Evolutionary conservation across 2,797 vertebrate genomes (phyloP).

Genomic region (Sebastes vulpes): DNA sequence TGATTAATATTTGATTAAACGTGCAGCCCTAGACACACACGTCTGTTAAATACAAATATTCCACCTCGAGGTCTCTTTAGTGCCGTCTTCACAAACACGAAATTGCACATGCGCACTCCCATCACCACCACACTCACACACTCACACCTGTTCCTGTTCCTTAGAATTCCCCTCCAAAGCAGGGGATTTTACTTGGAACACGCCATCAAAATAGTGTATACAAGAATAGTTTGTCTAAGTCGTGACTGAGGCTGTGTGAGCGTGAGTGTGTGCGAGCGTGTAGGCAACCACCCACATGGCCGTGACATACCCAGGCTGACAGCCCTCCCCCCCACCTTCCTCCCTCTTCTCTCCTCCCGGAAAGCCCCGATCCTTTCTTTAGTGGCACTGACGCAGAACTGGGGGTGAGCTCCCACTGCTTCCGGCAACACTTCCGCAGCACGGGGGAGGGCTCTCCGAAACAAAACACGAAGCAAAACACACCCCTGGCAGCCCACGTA

Average conservation of each 20-base stretch:
- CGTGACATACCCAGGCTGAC: conserved; percentile 77
- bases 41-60: conserved; percentile 41
- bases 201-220: conserved; percentile 55
- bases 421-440: conserved; percentile 88
- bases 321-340: conserved; percentile 41
- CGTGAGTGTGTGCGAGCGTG: conserved; percentile 30
- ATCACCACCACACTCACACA: conserved; percentile 6
- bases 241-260: conserved; percentile 62
- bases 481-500: conserved; percentile 79
- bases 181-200: conserved; percentile 70
- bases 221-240: conserved; percentile 75
- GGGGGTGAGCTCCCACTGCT: conserved; percentile 85
- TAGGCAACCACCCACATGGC: conserved; percentile 84
- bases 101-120: conserved; percentile 15
- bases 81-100: conserved; percentile 20
- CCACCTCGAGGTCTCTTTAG: conserved; percentile 10
- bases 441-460: conserved; percentile 83
- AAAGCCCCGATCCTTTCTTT: conserved; percentile 86
- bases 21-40: neutral
- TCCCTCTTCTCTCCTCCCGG: conserved; percentile 68
- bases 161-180: conserved; percentile 74
- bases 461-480: conserved; percentile 85
- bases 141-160: conserved; percentile 61
- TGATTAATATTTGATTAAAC: too few species aligned
- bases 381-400: conserved; percentile 86